Base-by-base conservation (phyloP, 1,140 invertebrate genomes). In the Drosophila melanogaster region DNA sequence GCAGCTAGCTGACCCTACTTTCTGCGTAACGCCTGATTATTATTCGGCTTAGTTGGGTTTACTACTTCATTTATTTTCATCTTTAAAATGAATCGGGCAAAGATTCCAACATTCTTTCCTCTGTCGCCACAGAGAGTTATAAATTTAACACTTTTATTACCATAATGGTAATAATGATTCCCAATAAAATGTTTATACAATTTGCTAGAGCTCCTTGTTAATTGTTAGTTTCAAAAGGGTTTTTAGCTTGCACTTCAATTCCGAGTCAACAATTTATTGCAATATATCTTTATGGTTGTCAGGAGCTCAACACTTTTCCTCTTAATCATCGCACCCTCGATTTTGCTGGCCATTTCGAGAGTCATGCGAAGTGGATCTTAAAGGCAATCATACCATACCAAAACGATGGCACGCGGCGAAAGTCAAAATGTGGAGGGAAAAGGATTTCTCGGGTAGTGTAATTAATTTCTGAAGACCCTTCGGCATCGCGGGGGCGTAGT, bases 401-500 rank as follows among this genome's bases (percentile, higher is more conserved):
- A 43, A 49, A 14, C 70, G 30, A 24, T 70, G 67, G 67, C 67
- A 71, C 67, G 67, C 65, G 70, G 71, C 71, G 70, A 74, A 74
- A 74, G 71, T 74, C 70, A 74, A 74, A 56, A 38, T 54, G 43
- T 11, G 14, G 24, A 30, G 22, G 22, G 19, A 73, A 73, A 74
- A 74, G 70, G 70, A 74, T 74, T 76, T 35, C 50, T 35, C 50
- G 47, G 26, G 51, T 38, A 30, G 14, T 12, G 46, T 76, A 76
- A 76, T 75, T 76, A 76, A 76, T 76, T 75, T 66, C 62, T 46
- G 49, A 49, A 54, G 37, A 50, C 38, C 41, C 7, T 30, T 40
- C 30, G 47, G 38, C 6, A 14, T 35, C 24, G 19, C 43, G 19
- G 17, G n/a, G 62, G 37, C 35, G 51, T 24, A 24, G 19, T 22